phyloP scores from a whole-genome alignment of 2,797 vertebrate genomes.

The Phoxinus dragarum region DNA sequence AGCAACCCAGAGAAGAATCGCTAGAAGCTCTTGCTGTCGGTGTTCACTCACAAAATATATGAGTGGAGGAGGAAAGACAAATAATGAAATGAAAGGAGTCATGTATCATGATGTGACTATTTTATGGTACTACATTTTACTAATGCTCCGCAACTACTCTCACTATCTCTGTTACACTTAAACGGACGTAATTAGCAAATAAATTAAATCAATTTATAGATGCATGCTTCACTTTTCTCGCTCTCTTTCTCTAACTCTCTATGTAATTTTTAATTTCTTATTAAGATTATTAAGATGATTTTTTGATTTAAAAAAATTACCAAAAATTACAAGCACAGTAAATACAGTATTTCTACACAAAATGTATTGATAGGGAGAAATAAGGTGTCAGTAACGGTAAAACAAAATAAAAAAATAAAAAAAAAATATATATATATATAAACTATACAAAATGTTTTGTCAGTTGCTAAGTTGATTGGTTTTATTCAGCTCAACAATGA shows the following conservation, averaged over 20 bases:
- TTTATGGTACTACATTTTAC: slow-evolving; percentile 19
- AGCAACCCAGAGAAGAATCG: neutral
- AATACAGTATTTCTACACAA: neutral
- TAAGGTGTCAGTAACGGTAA: neutral
- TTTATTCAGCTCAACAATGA: neutral
- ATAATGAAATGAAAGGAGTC: slow-evolving; percentile 17
- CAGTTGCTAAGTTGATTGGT: neutral
- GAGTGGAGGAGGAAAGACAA: neutral
- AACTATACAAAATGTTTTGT: neutral
- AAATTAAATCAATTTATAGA: neutral
- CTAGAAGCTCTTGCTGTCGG: neutral
- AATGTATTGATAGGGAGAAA: neutral
- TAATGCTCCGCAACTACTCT: neutral
- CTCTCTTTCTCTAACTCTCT: slow-evolving; percentile 11
- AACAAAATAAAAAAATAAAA: neutral
- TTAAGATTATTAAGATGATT: too few relatives aligned
- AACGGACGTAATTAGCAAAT: slow-evolving; percentile 7
- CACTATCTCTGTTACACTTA: slow-evolving; percentile 7
- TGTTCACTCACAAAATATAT: slow-evolving; percentile 19
- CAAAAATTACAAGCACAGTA: neutral
- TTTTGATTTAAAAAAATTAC: neutral
- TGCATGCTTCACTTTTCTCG: neutral
- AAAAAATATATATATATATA: neutral
- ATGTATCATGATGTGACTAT: slow-evolving; percentile 22
- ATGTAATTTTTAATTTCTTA: neutral